Base-by-base conservation (phyloP, 2,888 invertebrate species). In the Agonopterix alstromeriana region DNA sequence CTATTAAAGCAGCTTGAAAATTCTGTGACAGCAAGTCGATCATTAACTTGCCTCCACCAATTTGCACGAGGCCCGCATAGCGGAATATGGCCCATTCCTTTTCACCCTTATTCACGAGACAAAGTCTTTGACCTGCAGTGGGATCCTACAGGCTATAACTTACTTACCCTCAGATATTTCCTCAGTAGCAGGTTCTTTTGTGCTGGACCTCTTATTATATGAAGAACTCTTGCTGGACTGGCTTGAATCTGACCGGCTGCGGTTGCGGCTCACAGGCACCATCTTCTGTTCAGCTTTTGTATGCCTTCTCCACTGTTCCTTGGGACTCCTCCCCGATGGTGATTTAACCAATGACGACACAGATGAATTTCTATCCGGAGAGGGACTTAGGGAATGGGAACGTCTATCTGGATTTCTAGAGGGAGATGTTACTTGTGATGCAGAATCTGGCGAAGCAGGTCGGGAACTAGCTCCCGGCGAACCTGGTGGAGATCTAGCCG, bases 121-220 rank as follows among this genome's bases (percentile, higher is more conserved):
- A n/a, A n/a, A n/a, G n/a, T n/a, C n/a, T n/a, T n/a, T n/a, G 1
- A 14, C 14, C 2, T 2, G 2, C 17, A 2, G 2, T 3, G 17
- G 17, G 3, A 17, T 17, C 17, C 3, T 3, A 17, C 17, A 17
- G 17, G 17, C 3, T 17, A 27, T 27, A 27, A 38, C 11, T 10
- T 46, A 35, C 11, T 63, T 78, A 91, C 92, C 92, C 66, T 92
- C 92, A 51, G 92, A 92, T 65, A 92, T 91, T 77, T 91, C 92
- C 74, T 92, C 92, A 45, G 92, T 88, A 12, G 81, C 84, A 48
- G 89, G 82, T 56, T 86, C 86, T 53, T 85, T 88, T 49, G 67
- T 59, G 54, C 70, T 75, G 11, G 65, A 57, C 47, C 82, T 67
- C 60, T 87, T 86, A 57, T 85, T 83, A 51, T 84, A 82, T 48